Evolutionary conservation across 2,797 vertebrate species (phyloP), one percentile per base, ranked within the genome.

Genomic region (Hippocampus kuda): DNA sequence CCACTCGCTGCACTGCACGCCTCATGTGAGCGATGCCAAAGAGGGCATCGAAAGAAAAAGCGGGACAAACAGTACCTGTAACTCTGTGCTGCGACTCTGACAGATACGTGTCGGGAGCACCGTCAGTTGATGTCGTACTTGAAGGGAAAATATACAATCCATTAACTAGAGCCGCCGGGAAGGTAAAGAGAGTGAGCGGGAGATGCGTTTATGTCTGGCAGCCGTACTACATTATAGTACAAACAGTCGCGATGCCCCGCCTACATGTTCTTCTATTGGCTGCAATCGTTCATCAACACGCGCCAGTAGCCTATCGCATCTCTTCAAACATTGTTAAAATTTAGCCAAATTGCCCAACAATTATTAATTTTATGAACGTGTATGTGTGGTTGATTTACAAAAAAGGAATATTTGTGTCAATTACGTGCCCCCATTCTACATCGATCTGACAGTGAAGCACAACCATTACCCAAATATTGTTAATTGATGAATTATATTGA

Each of bases 131-230:
- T 91, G 90, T 85, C 91, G 85, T 83, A 91, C 87, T 85, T 91
- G 87, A 74, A 92, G 86, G 68, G 89, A 91, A 65, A 92, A 75
- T 73, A 87, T 90, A 46, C 89, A 91, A 91, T 91, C 91, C 91
- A 91, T 92, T 66, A 83, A 90, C 86, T 85, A 68, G 81, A 65
- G 44, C 80, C 75, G 64, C 72, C 72, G 65, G 77, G 72, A 63
- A 13, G 68, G 73, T 72, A 74, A 51, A 66, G 75, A 65, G 74
- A 66, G 75, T 65, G 79, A 79, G 77, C 77, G 68, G 59, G 69
- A 81, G 84, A 82, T 81, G 73, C 75, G 77, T 81, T 77, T 72
- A 66, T 74, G 81, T 83, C 83, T 84, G 81, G 85, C 82, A 70
- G 85, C 78, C 3, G 72, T 44, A 76, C 82, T 82, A 41, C 70